Conservation (phyloP, 2,113 vertebrate genomes). For the Serranochromis macrocephalus region DNA sequence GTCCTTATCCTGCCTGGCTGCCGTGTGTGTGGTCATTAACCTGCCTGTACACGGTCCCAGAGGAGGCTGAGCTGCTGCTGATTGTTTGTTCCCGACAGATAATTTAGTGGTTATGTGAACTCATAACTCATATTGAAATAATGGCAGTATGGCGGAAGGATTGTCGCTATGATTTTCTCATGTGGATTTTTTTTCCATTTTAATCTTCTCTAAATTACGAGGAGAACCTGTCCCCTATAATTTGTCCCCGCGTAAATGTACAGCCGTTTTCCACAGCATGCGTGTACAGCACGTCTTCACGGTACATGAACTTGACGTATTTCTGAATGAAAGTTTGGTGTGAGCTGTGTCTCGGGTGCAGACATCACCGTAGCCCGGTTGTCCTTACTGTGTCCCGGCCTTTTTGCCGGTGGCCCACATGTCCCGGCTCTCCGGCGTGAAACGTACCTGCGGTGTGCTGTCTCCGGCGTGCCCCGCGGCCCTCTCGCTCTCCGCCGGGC, state of each 20-base stretch:
- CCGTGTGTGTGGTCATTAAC: not conserved
- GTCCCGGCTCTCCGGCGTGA: not conserved
- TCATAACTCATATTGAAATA: not conserved
- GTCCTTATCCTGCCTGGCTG: not conserved
- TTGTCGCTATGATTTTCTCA: not conserved
- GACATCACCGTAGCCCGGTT: not conserved
- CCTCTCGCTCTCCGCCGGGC: slow-evolving; percentile 46
- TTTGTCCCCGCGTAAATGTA: not conserved
- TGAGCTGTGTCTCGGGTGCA: not conserved
- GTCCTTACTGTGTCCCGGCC: not conserved
- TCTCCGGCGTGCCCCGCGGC: slow-evolving; percentile 37
- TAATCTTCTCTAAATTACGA: not conserved
- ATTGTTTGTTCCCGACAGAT: not conserved
- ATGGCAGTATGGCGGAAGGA: not conserved
- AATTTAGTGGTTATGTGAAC: not conserved
- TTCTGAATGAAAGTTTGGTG: not conserved
- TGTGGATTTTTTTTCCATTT: fast-evolving
- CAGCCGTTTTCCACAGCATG: not conserved
- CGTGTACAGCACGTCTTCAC: not conserved
- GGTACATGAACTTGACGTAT: not conserved
- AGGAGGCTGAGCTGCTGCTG: not conserved
- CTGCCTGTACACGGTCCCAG: not conserved
- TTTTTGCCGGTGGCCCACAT: not conserved
- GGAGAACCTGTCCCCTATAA: not conserved
- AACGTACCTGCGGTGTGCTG: slow-evolving; percentile 54